Evolutionary conservation across 1,140 invertebrate genomes (phyloP), one percentile per base, ranked within the genome.

Genomic region (Zaprionus taronus): DNA sequence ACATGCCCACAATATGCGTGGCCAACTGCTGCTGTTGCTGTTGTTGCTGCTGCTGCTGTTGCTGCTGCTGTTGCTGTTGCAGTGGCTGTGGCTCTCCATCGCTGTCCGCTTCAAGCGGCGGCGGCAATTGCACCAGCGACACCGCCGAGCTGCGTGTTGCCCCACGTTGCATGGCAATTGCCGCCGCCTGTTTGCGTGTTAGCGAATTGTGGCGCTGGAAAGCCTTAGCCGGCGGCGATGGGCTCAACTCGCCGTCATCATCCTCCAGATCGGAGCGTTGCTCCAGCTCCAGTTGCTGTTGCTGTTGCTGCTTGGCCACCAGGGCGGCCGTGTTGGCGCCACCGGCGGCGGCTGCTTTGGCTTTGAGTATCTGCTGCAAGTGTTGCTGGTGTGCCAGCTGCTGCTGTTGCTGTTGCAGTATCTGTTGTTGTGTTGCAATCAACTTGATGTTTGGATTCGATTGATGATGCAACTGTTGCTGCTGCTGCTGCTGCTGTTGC

Each of bases 41-140:
- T 47, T 73, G 78, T 62, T 87, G 78, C n/a, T 69, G 83, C 5
- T 67, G 73, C 41, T 72, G 83, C 5, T 70, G 73, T 31, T 75
- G 79, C n/a, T 62, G 79, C n/a, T 62, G 79, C 56, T 77, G 80
- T 11, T 71, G 66, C 53, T 71, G 69, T 20, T 72, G 69, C 44
- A 47, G 66, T 38, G 53, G 68, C 31, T 41, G 36, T 34, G 70
- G 61, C 69, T 96, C 96, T 14, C 95, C 94, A 62, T 96, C 96
- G 65, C 91, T 96, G 57, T 90, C 85, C 58, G 95, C 95, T 91
- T 97, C 97, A 38, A 97, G 94, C 4, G 97, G 96, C 22, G 97
- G 97, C 47, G 97, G 97, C 49, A 97, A 93, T 85, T 97, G 96
- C 7, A 96, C 96, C 34, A 97, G 93, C 22, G 96, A 96, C 17